Evolutionary conservation across 2,888 invertebrate genomes (phyloP).

Genomic region (Ichneumoninae sp.): DNA sequence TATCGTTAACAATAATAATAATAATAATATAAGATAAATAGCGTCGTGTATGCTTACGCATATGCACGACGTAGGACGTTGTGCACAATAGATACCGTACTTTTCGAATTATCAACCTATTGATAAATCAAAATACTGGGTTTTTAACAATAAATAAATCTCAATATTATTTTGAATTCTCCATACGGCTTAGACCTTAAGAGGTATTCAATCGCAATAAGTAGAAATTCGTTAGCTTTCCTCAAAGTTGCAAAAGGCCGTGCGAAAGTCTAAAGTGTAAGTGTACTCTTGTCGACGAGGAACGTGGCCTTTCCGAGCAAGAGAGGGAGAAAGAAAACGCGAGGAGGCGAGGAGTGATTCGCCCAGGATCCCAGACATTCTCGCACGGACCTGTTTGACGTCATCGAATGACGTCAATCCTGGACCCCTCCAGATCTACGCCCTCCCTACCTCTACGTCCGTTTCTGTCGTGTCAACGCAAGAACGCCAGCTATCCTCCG

Average conservation of each 20-base stretch:
- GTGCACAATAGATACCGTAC: not conserved
- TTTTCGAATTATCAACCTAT: not conserved
- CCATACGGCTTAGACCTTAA: not conserved
- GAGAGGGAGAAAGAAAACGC: slow-evolving; percentile 7
- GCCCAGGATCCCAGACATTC: slow-evolving; percentile 66
- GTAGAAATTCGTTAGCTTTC: not conserved
- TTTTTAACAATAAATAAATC: not conserved
- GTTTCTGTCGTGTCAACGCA: slow-evolving; percentile 55
- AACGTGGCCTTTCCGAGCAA: not conserved
- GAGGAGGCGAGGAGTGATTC: slow-evolving; percentile 21
- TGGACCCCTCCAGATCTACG: slow-evolving; percentile 70
- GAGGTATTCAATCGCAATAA: not conserved
- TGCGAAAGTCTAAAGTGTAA: slow-evolving; percentile 5
- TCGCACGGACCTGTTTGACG: slow-evolving; percentile 81
- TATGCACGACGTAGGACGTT: not conserved
- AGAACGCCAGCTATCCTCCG: slow-evolving; percentile 35
- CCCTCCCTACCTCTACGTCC: slow-evolving; percentile 44
- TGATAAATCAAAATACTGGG: not conserved
- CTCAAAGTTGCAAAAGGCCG: not conserved
- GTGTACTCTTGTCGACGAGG: not conserved
- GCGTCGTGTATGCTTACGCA: no score
- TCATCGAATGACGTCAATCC: slow-evolving; percentile 82
- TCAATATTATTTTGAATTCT: not conserved
- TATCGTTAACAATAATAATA: no score
- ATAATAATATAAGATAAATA: no score